Conservation (phyloP, 2,113 vertebrate species). For the Tauraco erythrolophus region DNA sequence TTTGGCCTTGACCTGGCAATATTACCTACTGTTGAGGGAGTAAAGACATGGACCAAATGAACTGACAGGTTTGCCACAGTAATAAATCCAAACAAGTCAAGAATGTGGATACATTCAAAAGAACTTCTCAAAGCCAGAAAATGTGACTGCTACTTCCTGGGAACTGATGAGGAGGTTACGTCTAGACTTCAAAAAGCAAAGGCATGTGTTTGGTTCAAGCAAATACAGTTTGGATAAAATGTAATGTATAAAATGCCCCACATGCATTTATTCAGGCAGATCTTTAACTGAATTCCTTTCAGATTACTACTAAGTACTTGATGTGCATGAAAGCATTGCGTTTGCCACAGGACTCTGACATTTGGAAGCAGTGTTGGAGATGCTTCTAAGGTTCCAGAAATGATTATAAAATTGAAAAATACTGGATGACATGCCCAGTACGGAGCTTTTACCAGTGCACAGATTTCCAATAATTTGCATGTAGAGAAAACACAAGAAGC, state of each 20-base stretch:
- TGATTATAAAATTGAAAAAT: not conserved
- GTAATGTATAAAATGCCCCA: not conserved
- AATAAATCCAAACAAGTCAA: not conserved
- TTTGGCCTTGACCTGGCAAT: not conserved
- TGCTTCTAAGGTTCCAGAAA: not conserved
- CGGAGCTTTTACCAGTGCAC: not conserved
- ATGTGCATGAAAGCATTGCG: not conserved
- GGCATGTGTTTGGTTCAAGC: not conserved
- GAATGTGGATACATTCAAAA: not conserved
- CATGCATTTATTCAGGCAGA: not conserved
- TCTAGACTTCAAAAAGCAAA: not conserved
- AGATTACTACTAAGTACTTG: not conserved
- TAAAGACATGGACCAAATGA: not conserved
- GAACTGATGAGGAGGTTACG: not conserved
- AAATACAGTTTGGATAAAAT: not conserved
- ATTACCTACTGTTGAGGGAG: not conserved
- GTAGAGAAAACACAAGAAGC: not conserved
- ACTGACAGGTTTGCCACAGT: not conserved
- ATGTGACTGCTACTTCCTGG: not conserved
- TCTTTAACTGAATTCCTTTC: not conserved
- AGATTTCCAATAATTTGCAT: conserved; percentile 8
- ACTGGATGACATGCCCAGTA: not conserved
- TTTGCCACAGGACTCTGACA: not conserved
- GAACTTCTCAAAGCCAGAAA: not conserved
- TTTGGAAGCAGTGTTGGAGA: not conserved